Conservation (phyloP, 2,113 vertebrate genomes). For the Dolichallabes microphthalmus region DNA sequence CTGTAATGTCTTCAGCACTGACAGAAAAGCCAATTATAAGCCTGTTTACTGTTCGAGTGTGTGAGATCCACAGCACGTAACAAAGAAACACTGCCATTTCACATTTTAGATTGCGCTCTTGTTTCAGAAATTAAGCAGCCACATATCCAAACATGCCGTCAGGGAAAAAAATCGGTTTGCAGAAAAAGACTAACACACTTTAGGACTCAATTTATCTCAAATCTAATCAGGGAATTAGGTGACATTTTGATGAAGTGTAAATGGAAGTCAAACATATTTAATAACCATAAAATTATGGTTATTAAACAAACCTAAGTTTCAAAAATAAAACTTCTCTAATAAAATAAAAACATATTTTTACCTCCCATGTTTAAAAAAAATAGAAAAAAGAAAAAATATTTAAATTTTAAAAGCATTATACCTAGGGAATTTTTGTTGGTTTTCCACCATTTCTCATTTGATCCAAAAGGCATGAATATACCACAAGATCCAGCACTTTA, state of each 20-base stretch:
- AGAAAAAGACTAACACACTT: background rate
- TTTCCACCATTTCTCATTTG: background rate
- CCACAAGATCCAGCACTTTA: background rate
- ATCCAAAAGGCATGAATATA: conserved; percentile 13
- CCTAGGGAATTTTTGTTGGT: background rate
- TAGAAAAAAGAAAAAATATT: background rate
- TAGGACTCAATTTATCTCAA: conserved; percentile 11
- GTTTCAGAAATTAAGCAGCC: background rate
- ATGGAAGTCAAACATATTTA: background rate
- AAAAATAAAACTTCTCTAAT: background rate
- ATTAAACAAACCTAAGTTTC: too few species aligned
- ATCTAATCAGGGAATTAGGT: background rate
- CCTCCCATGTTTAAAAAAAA: background rate
- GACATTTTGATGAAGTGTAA: conserved; percentile 16
- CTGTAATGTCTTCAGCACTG: conserved; percentile 28
- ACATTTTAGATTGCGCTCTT: background rate
- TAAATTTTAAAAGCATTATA: background rate
- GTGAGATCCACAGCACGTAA: conserved; percentile 8
- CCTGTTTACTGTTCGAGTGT: conserved; percentile 22
- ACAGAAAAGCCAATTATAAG: conserved; percentile 49
- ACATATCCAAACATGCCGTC: background rate
- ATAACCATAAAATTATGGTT: background rate
- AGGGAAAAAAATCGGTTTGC: background rate
- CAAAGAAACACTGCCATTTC: conserved; percentile 20
- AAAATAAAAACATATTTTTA: background rate